Evolutionary conservation across 2,888 invertebrate species (phyloP).

Genomic region (Drosophila longiperda): DNA sequence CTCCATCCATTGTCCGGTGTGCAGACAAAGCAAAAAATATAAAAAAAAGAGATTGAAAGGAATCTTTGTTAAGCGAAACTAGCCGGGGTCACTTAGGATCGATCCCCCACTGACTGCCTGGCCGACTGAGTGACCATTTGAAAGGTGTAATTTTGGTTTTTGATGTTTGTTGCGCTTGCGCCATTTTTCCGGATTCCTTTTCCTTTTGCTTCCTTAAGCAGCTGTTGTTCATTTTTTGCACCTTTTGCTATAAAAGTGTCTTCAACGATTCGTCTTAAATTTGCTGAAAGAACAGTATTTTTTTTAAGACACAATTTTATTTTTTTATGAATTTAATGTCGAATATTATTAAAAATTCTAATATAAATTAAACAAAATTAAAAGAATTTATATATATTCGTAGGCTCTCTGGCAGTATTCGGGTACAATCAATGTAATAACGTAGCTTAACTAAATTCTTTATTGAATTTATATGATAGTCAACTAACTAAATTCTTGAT

Average conservation of each 20-base stretch:
- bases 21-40: slow-evolving; percentile 33
- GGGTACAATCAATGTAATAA: fast-evolving
- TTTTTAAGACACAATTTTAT: neutral
- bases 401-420: too few species aligned
- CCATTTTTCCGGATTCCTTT: slow-evolving; percentile 27
- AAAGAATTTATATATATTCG: too few species aligned
- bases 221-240: slow-evolving; percentile 61
- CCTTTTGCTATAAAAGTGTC: slow-evolving; percentile 28
- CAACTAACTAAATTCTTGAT: too few species aligned
- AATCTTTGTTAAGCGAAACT: slow-evolving; percentile 56
- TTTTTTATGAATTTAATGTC: neutral
- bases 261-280: slow-evolving; percentile 16
- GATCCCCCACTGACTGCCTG: slow-evolving; percentile 39
- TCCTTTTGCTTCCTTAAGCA: slow-evolving; percentile 22
- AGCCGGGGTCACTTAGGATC: slow-evolving; percentile 64
- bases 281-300: neutral
- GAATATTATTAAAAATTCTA: neutral
- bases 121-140: slow-evolving; percentile 60
- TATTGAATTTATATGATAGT: too few species aligned
- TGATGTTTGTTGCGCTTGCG: slow-evolving; percentile 47
- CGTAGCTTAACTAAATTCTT: too few species aligned
- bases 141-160: slow-evolving; percentile 79
- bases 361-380: neutral
- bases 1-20: slow-evolving; percentile 38
- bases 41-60: slow-evolving; percentile 40